Conservation (phyloP, 2,888 invertebrate species). For the Lacanobia oleracea region DNA sequence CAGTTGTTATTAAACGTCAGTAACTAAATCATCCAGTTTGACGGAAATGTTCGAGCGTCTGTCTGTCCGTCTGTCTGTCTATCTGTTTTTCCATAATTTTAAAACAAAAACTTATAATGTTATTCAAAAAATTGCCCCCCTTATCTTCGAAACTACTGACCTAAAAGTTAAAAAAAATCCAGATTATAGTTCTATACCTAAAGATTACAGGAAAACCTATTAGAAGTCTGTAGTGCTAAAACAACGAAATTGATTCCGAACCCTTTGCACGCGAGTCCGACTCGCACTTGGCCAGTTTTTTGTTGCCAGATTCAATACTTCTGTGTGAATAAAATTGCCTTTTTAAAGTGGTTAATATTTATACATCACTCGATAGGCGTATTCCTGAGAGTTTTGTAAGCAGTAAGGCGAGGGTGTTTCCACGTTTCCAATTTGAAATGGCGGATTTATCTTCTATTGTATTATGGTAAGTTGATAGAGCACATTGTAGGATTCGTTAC, state of each 20-base stretch:
- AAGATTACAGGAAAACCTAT: too few relatives aligned
- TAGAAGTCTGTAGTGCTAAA: too few relatives aligned
- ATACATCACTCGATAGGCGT: neutral
- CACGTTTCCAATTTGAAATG: conserved; percentile 6
- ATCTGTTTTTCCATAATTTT: too few relatives aligned
- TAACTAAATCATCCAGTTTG: conserved; percentile 29
- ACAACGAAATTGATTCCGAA: too few relatives aligned
- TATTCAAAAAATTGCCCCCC: too few relatives aligned
- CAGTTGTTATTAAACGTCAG: conserved; percentile 21
- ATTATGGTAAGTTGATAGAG: conserved; percentile 11
- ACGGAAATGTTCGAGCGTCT: conserved; percentile 12
- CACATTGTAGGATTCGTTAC: neutral
- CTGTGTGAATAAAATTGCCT: conserved; percentile 36
- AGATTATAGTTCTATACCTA: too few relatives aligned
- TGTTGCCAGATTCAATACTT: conserved; percentile 9
- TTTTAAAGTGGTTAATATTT: conserved; percentile 34
- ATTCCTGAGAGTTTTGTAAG: conserved; percentile 15
- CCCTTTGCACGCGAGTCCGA: too few relatives aligned
- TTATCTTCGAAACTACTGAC: too few relatives aligned
- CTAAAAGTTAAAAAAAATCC: too few relatives aligned
- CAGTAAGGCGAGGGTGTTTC: neutral
- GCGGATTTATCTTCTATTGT: conserved; percentile 11
- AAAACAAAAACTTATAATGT: too few relatives aligned
- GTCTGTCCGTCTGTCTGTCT: too few relatives aligned
- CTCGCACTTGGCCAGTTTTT: too few relatives aligned